Percentiles rank a stretch among this genome's conserved stretches.
These are phyloP conservation scores for Bombyx mandarina DNA, from an alignment of 1,140 invertebrate species.

Conservation along the genomic window DNA sequence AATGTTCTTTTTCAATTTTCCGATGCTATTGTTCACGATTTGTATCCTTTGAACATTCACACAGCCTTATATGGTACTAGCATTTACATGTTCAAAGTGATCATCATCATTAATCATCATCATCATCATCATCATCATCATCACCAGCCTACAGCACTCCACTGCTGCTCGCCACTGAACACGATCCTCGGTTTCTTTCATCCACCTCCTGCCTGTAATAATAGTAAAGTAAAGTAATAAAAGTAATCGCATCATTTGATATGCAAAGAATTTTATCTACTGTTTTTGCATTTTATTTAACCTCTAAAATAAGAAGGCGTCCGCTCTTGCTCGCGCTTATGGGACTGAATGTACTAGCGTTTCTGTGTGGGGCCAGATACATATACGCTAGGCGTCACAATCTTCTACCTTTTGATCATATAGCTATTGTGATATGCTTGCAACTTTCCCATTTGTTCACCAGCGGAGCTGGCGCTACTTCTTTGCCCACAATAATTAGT, in stretches of 20 bases:
- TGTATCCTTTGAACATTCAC: no score
- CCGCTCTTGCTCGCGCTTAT: slow-evolving; percentile 29
- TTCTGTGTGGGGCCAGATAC: slow-evolving; percentile 27
- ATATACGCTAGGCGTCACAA: slow-evolving; percentile 22
- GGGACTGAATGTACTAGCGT: slow-evolving; percentile 24
- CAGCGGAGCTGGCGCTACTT: slow-evolving; percentile 32
- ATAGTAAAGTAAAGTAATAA: no score
- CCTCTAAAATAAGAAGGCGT: slow-evolving; percentile 32
- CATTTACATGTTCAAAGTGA: slow-evolving; percentile 16
- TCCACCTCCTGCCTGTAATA: no score
- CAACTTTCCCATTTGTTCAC: slow-evolving; percentile 38
- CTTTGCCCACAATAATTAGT: slow-evolving; percentile 35
- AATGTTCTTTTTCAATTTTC: no score
- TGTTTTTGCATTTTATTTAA: slow-evolving; percentile 27
- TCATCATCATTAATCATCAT: no score
- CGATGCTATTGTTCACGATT: no score
- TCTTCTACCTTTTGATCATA: slow-evolving; percentile 27
- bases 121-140: no score
- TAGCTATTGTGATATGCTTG: slow-evolving; percentile 24
- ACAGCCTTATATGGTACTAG: slow-evolving; percentile 4
- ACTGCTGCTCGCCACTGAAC: no score
- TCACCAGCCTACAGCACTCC: no score
- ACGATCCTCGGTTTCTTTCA: no score
- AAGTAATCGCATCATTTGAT: slow-evolving; percentile 28
- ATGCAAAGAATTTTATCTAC: slow-evolving; percentile 35